Conservation (phyloP, 2,888 invertebrate genomes). For the Nycteola revayana region DNA sequence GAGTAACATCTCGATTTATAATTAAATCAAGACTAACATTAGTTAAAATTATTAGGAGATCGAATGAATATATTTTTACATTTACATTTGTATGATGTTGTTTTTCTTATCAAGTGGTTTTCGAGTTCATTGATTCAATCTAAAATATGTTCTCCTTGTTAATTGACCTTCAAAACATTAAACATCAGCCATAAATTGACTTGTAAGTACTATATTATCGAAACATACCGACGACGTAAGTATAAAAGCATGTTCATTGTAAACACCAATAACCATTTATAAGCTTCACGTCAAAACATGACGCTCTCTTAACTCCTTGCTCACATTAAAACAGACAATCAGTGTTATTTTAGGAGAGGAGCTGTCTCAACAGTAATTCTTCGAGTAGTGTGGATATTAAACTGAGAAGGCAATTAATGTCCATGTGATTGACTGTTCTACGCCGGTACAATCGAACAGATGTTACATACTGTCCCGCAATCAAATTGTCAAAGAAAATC, state of each 20-base stretch:
- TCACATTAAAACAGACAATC: slow-evolving; percentile 58
- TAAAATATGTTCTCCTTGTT: no score
- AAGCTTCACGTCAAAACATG: slow-evolving; percentile 68
- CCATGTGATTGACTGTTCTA: slow-evolving; percentile 63
- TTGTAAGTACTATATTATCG: background rate
- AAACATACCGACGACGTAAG: slow-evolving; percentile 21
- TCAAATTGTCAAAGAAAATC: no score
- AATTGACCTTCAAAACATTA: no score
- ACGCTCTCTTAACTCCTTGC: slow-evolving; percentile 46
- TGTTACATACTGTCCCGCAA: slow-evolving; percentile 31
- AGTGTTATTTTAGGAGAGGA: slow-evolving; percentile 60
- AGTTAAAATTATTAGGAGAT: no score
- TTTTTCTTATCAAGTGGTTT: no score
- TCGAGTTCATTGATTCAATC: background rate
- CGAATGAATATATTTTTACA: no score
- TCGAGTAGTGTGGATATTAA: slow-evolving; percentile 60
- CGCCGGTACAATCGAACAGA: slow-evolving; percentile 35
- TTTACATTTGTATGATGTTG: no score
- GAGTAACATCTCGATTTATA: no score
- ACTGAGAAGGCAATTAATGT: slow-evolving; percentile 64
- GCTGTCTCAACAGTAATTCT: slow-evolving; percentile 51
- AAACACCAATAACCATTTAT: slow-evolving; percentile 65
- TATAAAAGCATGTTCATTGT: slow-evolving; percentile 47
- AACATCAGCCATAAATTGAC: no score
- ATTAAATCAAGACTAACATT: no score